These are phyloP conservation scores for Nansenia antarctica DNA, from an alignment of 2,113 vertebrate genomes.

Conservation along the genomic window DNA sequence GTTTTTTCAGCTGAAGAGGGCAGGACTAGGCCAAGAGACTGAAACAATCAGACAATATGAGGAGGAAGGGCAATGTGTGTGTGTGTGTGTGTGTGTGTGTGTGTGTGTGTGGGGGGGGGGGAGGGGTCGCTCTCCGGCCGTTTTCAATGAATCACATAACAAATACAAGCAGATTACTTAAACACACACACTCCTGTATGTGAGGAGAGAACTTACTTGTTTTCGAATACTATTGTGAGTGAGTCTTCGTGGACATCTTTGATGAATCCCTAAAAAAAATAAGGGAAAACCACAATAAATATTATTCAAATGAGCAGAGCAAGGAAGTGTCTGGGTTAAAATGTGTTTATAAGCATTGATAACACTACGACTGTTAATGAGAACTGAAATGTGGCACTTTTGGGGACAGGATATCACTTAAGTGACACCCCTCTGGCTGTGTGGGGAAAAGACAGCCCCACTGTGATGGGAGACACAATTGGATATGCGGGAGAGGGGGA, in stretches of 20 bases:
- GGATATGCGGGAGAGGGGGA: no score
- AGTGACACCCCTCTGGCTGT: conserved; percentile 55
- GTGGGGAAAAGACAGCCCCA: background rate
- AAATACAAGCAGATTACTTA: background rate
- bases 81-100: no score
- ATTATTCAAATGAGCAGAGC: background rate
- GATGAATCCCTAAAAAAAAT: conserved; percentile 82
- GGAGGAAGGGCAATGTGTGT: background rate
- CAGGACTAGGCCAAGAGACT: conserved; percentile 1
- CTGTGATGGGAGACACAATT: conserved; percentile 34
- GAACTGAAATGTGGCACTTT: conserved; percentile 40
- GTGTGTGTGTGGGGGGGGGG: background rate
- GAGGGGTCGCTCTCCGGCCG: no score
- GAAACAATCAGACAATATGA: background rate
- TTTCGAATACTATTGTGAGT: conserved; percentile 91
- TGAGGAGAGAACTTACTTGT: conserved; percentile 83
- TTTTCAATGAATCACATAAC: background rate
- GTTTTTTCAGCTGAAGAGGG: conserved; percentile 22
- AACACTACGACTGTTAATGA: conserved; percentile 22
- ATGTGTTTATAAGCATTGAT: background rate
- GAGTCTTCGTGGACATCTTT: conserved; percentile 94
- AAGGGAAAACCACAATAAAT: background rate
- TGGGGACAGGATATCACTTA: conserved; percentile 36
- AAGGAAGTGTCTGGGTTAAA: conserved; percentile 1
- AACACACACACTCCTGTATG: background rate